Percentiles rank a stretch among this genome's conserved stretches.
Evolutionary conservation across 2,797 vertebrate genomes (phyloP).

Genomic region (Lagorchestes hirsutus): DNA sequence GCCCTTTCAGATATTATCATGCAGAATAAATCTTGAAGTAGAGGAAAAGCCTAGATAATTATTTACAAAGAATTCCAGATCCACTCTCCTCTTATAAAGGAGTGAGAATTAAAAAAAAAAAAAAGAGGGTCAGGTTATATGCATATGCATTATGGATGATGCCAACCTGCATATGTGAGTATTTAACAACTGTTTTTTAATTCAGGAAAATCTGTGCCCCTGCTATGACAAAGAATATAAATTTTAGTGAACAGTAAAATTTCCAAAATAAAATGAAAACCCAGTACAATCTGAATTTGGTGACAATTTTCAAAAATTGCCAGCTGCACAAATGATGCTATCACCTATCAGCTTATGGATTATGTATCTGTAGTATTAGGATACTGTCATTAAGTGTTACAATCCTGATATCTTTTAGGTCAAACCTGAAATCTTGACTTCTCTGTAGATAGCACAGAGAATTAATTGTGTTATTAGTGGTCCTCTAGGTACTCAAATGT

Average conservation of each 20-base stretch:
- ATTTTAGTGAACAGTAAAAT: background rate
- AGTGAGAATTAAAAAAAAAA: background rate
- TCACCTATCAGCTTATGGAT: background rate
- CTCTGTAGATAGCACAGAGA: background rate
- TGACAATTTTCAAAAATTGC: background rate
- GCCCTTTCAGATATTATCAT: background rate
- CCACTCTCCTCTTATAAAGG: background rate
- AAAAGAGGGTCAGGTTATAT: background rate
- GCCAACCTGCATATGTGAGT: background rate
- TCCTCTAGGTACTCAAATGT: too few relatives aligned
- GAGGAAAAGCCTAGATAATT: background rate
- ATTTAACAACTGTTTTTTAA: background rate
- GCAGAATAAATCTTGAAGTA: background rate
- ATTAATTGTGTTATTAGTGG: background rate
- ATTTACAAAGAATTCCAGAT: slow-evolving; percentile 2
- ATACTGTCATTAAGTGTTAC: background rate
- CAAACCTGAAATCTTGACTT: background rate
- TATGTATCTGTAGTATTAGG: background rate
- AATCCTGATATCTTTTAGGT: background rate
- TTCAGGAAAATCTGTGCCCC: background rate
- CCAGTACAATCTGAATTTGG: background rate
- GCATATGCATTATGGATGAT: background rate
- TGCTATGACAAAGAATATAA: background rate
- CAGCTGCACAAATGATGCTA: background rate
- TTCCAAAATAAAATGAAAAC: background rate